Base-by-base conservation (phyloP, 2,888 invertebrate species). In the Epirrhoe tristata region DNA sequence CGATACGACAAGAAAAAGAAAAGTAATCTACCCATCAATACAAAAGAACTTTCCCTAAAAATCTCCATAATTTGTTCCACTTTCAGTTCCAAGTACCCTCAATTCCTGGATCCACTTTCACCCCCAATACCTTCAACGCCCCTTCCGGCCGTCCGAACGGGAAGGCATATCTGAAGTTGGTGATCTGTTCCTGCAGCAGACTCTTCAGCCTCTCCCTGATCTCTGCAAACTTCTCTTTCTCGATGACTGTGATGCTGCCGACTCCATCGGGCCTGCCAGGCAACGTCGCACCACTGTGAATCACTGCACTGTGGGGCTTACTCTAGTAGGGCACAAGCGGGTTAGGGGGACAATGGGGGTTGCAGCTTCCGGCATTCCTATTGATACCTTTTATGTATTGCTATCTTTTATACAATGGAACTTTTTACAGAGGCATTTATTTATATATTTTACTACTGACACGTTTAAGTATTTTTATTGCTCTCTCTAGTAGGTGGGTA, bases 81-180 rank as follows among this genome's bases (percentile, higher is more conserved):
- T n/a, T n/a, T n/a, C n/a, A n/a, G 3, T 32, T 32, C 32, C 3
- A 32, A 32, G 3, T 32, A 6, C 6, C 5, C 32, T 32, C 32
- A 32, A n/a, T n/a, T n/a, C n/a, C n/a, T n/a, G n/a, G n/a, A n/a
- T n/a, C n/a, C n/a, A n/a, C n/a, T n/a, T n/a, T n/a, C n/a, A n/a
- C n/a, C n/a, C n/a, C n/a, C 4, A 5, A 46, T 78, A 93, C 94
- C 91, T 99, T 99, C 73, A 99, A 93, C 57, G 99, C 98, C 58
- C 99, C 99, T 89, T 99, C 99, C 6, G 99, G 99, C 80, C 99
- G 95, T 71, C 99, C 99, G 88, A 99, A 99, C 70, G 99, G 99
- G 94, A 99, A 99, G 85, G 98, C 98, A 87, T 97, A 99, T 93
- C 98, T 97, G 94, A 99, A 99, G 95, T 99, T 99, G 32, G 99